phyloP scores from a whole-genome alignment of 2,888 invertebrate genomes.

The Oxystoma pomonae region DNA sequence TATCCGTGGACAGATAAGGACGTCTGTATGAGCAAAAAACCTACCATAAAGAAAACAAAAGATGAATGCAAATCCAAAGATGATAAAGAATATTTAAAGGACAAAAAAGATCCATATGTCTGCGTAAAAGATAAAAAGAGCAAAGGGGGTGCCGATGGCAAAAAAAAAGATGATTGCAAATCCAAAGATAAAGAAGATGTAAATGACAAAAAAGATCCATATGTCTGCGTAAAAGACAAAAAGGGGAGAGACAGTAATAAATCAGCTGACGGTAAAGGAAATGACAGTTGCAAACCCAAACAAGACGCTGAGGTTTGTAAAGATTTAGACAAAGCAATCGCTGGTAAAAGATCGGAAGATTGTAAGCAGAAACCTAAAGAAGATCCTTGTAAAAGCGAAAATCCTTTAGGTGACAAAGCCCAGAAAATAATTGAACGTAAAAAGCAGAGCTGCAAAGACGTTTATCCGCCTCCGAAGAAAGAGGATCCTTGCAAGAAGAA shows the following conservation, averaged over 20 bases:
- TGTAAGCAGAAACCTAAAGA: constrained; percentile 22
- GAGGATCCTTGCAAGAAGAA: constrained; percentile 23
- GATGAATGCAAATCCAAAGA: constrained; percentile 18
- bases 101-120: constrained; percentile 1
- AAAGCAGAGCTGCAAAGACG: constrained; percentile 21
- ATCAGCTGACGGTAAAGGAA: no score
- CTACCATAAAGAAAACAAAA: constrained; percentile 9
- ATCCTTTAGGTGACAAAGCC: not conserved
- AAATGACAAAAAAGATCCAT: constrained; percentile 1
- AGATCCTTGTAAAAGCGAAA: constrained; percentile 19
- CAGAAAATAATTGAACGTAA: constrained; percentile 20
- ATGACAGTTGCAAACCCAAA: not conserved
- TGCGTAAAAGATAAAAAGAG: not conserved
- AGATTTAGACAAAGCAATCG: constrained; percentile 13
- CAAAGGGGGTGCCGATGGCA: not conserved
- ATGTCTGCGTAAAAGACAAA: not conserved
- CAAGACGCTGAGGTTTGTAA: not conserved
- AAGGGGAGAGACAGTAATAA: no score
- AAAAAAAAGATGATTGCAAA: not conserved
- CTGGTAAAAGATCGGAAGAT: constrained; percentile 9
- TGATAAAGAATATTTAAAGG: constrained; percentile 16
- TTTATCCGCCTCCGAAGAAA: constrained; percentile 17
- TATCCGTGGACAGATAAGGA: constrained; percentile 25
- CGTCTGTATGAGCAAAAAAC: constrained; percentile 20
- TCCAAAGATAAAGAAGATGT: not conserved